Base-by-base conservation (phyloP, 2,797 vertebrate genomes). In the Labroides dimidiatus region DNA sequence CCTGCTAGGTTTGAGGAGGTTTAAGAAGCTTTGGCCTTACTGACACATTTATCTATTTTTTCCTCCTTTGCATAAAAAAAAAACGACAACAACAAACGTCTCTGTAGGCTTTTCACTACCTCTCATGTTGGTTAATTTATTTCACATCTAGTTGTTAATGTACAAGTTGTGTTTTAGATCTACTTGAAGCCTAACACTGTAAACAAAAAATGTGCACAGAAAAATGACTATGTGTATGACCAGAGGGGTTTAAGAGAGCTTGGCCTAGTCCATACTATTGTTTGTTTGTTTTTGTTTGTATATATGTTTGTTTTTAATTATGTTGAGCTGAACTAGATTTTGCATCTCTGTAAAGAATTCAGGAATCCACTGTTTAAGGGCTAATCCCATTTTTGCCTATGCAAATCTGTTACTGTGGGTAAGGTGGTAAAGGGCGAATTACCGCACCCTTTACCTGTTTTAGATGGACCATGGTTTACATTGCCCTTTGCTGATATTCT, bases 361-460 rank as follows among this genome's bases (percentile, higher is more conserved):
- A 99, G 98, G 97, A 98, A 96, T 93, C 92, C 92, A 93, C 92
- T 93, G 95, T 96, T 93, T 94, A 96, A 98, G 98, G 98, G 97
- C 98, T 94, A 99, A 97, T 96, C 95, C 95, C 94, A 96, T 96
- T 96, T 92, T 95, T 98, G 97, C 97, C 97, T 99, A 99, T 99
- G 97, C 97, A 99, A 99, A 97, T 96, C 95, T 96, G 95, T 96
- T 96, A 95, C 94, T 95, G 95, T 96, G 95, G 95, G 93, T 93
- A 93, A 89, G 89, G 67, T 93, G 93, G 94, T 93, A 95, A 94
- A 92, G 94, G 94, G 92, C 91, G 87, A 92, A 89, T 93, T 92
- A 89, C 87, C 90, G 91, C 86, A 87, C 86, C 89, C 90, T 90
- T 93, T 93, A 93, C 91, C 93, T 89, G 92, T 94, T 91, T 91